Evolutionary conservation across 2,888 invertebrate genomes (phyloP), one percentile per base, ranked within the genome.

Genomic region (Ypsolopha scabrella): DNA sequence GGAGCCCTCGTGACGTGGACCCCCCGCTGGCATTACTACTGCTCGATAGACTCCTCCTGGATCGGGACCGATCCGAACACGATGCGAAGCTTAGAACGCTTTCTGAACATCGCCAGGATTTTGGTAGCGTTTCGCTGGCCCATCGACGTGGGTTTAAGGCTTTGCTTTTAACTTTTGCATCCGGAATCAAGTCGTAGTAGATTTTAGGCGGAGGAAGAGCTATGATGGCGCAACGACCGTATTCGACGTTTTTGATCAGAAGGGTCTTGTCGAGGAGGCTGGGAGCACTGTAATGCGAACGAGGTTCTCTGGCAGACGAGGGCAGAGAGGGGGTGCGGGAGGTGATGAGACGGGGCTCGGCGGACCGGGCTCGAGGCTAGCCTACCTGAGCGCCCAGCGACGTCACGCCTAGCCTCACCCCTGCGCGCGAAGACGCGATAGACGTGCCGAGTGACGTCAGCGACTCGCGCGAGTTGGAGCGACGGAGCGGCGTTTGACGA

Each of bases 401-500:
- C 65, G 90, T 90, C 72, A 92, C 90, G 67, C 92, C 92, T 70
- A 94, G 91, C 82, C 94, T 92, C 80, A 94, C 90, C 85, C 89
- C 87, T 65, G 85, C 81, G 62, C 88, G 87, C 59, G 89, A 88
- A 61, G 90, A 90, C 62, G 92, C 90, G 58, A 86, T 75, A 58
- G 86, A 85, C 58, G 92, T 92, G 80, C 86, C 88, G 59, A 90
- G 76, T 57, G 90, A 88, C 46, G 92, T 89, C 67, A 97, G 88
- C 44, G 97, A 97, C 73, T 96, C 96, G 64, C 94, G 91, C 9
- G 97, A 97, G 64, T 94, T 93, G 62, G 92, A 93, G 55, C 93
- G 82, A 38, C 90, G 85, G 60, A 86, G 60, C 51, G 88, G 88
- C 63, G 89, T 90, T 58, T 88, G 88, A 50, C 91, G 90, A 4